Evolutionary conservation across 2,888 invertebrate species (phyloP), one percentile per base, ranked within the genome.

Genomic region (Trichogramma dendrolimi): DNA sequence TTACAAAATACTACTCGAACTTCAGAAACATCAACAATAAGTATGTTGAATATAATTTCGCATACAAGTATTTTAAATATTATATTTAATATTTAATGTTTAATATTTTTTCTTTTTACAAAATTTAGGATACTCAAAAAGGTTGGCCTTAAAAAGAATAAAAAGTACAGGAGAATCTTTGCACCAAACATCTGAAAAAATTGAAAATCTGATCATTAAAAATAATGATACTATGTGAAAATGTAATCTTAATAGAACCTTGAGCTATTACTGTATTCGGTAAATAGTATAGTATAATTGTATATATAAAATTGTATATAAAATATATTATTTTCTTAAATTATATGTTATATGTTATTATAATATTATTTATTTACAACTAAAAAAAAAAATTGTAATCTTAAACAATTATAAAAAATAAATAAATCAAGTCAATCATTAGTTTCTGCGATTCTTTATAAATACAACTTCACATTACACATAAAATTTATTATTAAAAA

Each of bases 91-190:
- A 44, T 39, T 42, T 41, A 56, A 48, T 53, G 49, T 40, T 4
- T 38, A 42, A 14, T 47, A 5, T 42, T 63, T 43, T 6, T 66
- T 56, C 53, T 38, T 55, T 44, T 54, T 6, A 54, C 40, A 11
- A 4, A 40, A 44, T 10, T 27, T 55, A 76, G 76, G 73, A 62
- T 73, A 69, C 55, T 72, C 71, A 4, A 72, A 70, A 49, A 66
- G 75, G 63, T 58, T 73, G 53, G 71, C 71, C 11, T 14, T 75
- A 6, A 73, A 69, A 57, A 67, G 67, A 50, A 57, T 68, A 10
- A 67, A 69, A 58, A 60, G 67, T 49, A 51, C 64, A 27, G 27
- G 27, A 27, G 27, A 27, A 27, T 27, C 27, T 27, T 27, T 27
- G 27, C 27, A 27, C 27, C 27, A 27, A 27, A 27, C 27, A 27